A percentile compares a stretch with the other conserved stretches of the same genome.
These are phyloP conservation scores for Plebejus melissa DNA, from an alignment of 2,888 invertebrate species.

Conservation along the genomic window DNA sequence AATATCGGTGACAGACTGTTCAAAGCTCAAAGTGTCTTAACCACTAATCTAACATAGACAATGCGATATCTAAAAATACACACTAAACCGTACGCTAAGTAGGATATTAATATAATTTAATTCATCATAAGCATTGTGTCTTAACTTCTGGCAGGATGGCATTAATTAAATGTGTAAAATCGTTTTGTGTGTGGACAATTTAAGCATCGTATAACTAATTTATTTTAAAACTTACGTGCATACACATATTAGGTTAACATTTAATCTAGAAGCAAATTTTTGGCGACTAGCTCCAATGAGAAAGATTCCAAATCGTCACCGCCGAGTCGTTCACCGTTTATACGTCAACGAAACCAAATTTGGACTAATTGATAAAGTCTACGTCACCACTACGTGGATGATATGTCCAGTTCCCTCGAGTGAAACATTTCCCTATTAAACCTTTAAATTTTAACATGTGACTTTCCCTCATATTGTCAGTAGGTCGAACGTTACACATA, in stretches of 20 bases:
- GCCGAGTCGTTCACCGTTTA: slow-evolving; percentile 35
- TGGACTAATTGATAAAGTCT: slow-evolving; percentile 55
- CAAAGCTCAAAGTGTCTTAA: slow-evolving; percentile 76
- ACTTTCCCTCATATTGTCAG: slow-evolving; percentile 68
- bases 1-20: slow-evolving; percentile 71
- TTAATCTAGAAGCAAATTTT: slow-evolving; percentile 70
- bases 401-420: slow-evolving; percentile 61
- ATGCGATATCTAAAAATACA: slow-evolving; percentile 78
- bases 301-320: slow-evolving; percentile 74
- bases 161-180: slow-evolving; percentile 68
- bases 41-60: slow-evolving; percentile 75
- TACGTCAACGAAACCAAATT: slow-evolving; percentile 45
- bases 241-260: slow-evolving; percentile 67
- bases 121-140: slow-evolving; percentile 77
- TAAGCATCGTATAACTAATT: slow-evolving; percentile 73
- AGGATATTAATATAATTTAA: slow-evolving; percentile 68
- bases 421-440: slow-evolving; percentile 74
- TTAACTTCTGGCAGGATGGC: slow-evolving; percentile 74
- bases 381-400: slow-evolving; percentile 72
- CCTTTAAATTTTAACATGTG: slow-evolving; percentile 64
- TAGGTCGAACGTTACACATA: slow-evolving; percentile 58
- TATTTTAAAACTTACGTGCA: slow-evolving; percentile 63
- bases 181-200: slow-evolving; percentile 75
- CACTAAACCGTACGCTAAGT: slow-evolving; percentile 72
- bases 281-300: slow-evolving; percentile 74